These are phyloP conservation scores for Diplazon laetatorius DNA, from an alignment of 2,888 invertebrate genomes.

Conservation along the genomic window DNA sequence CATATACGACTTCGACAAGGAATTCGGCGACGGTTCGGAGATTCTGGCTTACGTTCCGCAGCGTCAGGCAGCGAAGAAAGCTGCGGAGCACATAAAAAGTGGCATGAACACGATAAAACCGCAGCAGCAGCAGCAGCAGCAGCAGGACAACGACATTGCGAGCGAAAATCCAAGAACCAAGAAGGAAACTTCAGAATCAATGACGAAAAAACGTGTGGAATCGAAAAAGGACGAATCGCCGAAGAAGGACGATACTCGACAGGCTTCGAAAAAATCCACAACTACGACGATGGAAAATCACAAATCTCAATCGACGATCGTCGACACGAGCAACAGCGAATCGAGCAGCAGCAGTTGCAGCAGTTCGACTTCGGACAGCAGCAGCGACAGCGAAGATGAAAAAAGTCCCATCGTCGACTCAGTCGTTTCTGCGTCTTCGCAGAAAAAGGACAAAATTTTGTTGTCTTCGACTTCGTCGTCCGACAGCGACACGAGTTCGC, in stretches of 20 bases:
- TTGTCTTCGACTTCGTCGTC: constrained; percentile 77
- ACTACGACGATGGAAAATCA: constrained; percentile 60
- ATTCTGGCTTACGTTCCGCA: constrained; percentile 94
- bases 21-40: constrained; percentile 85
- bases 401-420: constrained; percentile 71
- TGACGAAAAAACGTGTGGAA: constrained; percentile 74
- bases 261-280: too few relatives aligned
- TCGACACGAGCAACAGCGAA: constrained; percentile 85
- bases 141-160: constrained; percentile 68
- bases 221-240: constrained; percentile 77
- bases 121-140: constrained; percentile 67
- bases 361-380: constrained; percentile 82
- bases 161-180: constrained; percentile 68
- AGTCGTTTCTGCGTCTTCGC: constrained; percentile 44
- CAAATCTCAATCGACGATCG: constrained; percentile 81
- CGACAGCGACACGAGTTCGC: constrained; percentile 77
- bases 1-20: constrained; percentile 86
- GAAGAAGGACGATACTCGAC: constrained; percentile 60
- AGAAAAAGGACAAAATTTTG: constrained; percentile 75
- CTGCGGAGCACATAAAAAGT: constrained; percentile 94
- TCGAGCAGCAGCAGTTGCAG: constrained; percentile 83
- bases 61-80: constrained; percentile 95
- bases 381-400: constrained; percentile 79
- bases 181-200: constrained; percentile 74
- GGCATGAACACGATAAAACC: too few relatives aligned